Evolutionary conservation across 2,888 invertebrate genomes (phyloP).

Genomic region (Tetranychus truncatus): DNA sequence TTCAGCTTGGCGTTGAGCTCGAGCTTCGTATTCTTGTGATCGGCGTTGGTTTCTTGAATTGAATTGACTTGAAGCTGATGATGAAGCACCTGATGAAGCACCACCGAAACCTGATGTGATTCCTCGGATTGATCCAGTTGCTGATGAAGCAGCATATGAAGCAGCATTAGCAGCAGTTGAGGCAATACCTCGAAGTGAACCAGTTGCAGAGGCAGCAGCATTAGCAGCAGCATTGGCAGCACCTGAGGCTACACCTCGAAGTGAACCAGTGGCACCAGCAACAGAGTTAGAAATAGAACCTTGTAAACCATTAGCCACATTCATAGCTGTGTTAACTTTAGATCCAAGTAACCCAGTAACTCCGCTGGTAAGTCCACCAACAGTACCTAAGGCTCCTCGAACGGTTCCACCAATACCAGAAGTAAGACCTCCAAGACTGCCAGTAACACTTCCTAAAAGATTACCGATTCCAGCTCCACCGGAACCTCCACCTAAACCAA

Average conservation of each 20-base stretch:
- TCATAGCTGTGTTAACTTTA: not conserved
- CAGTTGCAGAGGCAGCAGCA: no score
- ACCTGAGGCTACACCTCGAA: no score
- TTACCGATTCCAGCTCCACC: not conserved
- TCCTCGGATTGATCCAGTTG: not conserved
- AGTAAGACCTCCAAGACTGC: not conserved
- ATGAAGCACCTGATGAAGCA: not conserved
- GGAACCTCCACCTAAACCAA: not conserved
- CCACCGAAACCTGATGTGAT: not conserved
- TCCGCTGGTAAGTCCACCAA: not conserved
- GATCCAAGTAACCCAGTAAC: not conserved
- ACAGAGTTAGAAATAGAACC: not conserved
- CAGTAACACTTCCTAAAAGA: not conserved
- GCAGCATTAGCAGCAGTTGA: no score
- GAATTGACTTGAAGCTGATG: no score
- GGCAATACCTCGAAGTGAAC: no score
- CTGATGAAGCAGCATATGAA: no score
- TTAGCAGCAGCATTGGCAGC: no score
- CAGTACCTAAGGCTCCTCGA: not conserved
- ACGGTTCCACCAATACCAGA: not conserved
- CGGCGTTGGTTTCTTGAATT: not conserved
- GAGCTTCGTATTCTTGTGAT: not conserved
- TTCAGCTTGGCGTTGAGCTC: not conserved
- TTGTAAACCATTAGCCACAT: not conserved
- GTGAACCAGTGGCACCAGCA: not conserved